Conservation (phyloP, 2,113 vertebrate species). For the Jacana jacana region DNA sequence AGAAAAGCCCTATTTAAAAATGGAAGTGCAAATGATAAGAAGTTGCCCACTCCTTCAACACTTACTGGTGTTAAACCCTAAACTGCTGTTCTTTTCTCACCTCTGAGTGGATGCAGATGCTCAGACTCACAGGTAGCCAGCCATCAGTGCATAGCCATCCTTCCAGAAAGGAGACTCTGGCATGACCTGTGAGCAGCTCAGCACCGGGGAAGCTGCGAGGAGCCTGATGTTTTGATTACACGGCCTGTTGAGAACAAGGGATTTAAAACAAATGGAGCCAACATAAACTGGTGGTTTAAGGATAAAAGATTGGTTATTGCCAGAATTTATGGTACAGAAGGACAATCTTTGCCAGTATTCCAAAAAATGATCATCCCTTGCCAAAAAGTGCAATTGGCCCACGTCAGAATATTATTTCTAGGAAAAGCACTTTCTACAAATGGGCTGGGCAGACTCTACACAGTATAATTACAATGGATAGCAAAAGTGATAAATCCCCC, state of each 20-base stretch:
- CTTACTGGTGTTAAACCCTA: not conserved
- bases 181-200: not conserved
- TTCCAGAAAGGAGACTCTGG: not conserved
- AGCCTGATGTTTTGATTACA: slow-evolving; percentile 1
- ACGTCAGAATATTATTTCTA: not conserved
- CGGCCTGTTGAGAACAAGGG: not conserved
- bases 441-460: not conserved
- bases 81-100: not conserved
- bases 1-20: not conserved
- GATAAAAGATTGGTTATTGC: not conserved
- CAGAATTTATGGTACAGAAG: slow-evolving; percentile 24
- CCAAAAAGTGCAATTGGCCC: not conserved
- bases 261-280: slow-evolving; percentile 20
- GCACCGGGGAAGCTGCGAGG: not conserved
- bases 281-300: not conserved
- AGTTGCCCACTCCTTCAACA: not conserved
- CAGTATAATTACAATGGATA: not conserved
- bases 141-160: not conserved
- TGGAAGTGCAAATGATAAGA: not conserved
- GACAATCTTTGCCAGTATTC: not conserved
- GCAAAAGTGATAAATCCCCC: not conserved
- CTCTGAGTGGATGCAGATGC: not conserved
- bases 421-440: not conserved
- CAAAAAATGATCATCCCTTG: not conserved
- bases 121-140: not conserved